Conservation (phyloP, 2,797 vertebrate species). For the Perodicticus potto region DNA sequence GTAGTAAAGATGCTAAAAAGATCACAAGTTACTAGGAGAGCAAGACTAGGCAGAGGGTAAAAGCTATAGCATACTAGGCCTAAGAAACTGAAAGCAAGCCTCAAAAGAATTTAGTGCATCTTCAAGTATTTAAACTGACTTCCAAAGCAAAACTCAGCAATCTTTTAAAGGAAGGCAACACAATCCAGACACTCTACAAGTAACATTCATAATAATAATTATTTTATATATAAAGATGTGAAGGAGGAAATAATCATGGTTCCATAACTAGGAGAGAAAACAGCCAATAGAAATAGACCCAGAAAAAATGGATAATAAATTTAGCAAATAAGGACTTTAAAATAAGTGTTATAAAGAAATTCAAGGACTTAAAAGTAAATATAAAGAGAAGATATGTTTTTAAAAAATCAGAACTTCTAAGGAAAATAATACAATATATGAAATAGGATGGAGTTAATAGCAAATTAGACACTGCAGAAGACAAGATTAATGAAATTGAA, state of each 20-base stretch:
- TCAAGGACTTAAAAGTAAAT: background rate
- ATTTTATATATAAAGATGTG: too few species aligned
- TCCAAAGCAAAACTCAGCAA: background rate
- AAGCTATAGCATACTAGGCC: background rate
- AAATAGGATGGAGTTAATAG: background rate
- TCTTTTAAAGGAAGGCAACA: background rate
- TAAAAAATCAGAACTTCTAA: background rate
- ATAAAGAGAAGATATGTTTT: background rate
- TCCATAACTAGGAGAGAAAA: background rate
- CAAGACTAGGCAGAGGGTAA: background rate
- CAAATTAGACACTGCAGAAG: background rate
- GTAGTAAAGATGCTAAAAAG: background rate
- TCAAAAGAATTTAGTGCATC: background rate
- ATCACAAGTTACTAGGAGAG: background rate
- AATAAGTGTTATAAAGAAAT: background rate
- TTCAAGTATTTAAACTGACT: background rate
- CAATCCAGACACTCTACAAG: background rate
- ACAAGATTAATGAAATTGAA: conserved; percentile 37
- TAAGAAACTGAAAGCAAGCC: background rate
- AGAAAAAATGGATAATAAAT: background rate
- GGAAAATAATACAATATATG: conserved; percentile 24
- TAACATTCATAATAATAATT: background rate
- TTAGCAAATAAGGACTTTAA: background rate
- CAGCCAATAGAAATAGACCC: background rate
- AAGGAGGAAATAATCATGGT: background rate